These are phyloP conservation scores for Myrmecophaga tridactyla DNA, from an alignment of 2,113 vertebrate species.

Conservation along the genomic window DNA sequence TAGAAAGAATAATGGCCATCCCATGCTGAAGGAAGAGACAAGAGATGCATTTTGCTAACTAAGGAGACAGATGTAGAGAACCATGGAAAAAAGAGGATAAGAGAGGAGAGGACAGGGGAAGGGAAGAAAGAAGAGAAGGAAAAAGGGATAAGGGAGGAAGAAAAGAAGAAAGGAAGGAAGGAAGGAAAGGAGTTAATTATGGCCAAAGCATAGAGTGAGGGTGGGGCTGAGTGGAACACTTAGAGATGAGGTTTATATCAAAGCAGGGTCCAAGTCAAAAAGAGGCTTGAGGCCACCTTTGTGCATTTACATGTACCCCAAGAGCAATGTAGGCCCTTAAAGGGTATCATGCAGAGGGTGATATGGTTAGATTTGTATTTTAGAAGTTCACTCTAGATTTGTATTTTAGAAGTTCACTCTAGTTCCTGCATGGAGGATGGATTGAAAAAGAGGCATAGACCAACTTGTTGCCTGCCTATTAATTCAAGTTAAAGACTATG, in stretches of 20 bases:
- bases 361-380: not conserved
- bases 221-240: rapidly evolving
- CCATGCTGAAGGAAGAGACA: not conserved
- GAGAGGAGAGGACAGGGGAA: too few relatives aligned
- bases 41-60: not conserved
- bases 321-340: not conserved
- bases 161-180: too few relatives aligned
- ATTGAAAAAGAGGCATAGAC: rapidly evolving
- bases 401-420: not conserved
- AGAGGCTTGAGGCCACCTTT: not conserved
- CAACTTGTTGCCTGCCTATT: rapidly evolving
- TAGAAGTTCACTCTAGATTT: not conserved
- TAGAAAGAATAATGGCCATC: too few relatives aligned
- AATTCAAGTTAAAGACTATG: rapidly evolving
- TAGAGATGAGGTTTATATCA: not conserved
- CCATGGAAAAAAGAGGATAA: not conserved
- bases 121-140: not conserved
- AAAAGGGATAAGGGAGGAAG: not conserved
- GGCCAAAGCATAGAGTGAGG: not conserved
- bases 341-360: not conserved
- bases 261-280: not conserved
- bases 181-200: too few relatives aligned
- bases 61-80: not conserved
- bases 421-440: rapidly evolving
- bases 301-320: rapidly evolving